Conservation (phyloP, 2,888 invertebrate genomes). For the Rotaria magnacalcarata region DNA sequence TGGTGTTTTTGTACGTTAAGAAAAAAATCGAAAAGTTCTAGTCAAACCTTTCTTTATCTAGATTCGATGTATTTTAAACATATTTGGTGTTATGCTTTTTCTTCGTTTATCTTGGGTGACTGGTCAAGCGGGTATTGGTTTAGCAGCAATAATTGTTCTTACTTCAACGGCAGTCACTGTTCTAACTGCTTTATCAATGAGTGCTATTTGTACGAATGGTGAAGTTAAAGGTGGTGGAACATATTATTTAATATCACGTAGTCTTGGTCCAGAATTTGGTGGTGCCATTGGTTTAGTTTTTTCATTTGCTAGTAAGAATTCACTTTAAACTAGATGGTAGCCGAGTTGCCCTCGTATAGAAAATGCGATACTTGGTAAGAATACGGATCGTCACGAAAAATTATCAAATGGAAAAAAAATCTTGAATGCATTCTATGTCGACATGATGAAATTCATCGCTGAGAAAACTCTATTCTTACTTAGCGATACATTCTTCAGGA, state of each 20-base stretch:
- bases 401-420: too few relatives aligned
- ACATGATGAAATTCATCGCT: too few relatives aligned
- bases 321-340: too few relatives aligned
- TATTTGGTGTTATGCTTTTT: constrained; percentile 98
- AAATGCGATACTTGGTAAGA: too few relatives aligned
- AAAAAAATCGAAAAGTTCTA: too few relatives aligned
- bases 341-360: too few relatives aligned
- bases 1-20: constrained; percentile 66
- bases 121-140: constrained; percentile 82
- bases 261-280: constrained; percentile 91
- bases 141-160: constrained; percentile 58
- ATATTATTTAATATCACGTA: constrained; percentile 91
- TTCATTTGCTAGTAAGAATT: constrained; percentile 69
- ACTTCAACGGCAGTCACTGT: constrained; percentile 64
- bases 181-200: constrained; percentile 90
- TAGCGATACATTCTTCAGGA: too few relatives aligned
- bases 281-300: constrained; percentile 94
- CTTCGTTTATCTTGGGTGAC: constrained; percentile 94
- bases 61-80: constrained; percentile 88
- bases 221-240: constrained; percentile 97
- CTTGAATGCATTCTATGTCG: too few relatives aligned
- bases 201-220: constrained; percentile 95
- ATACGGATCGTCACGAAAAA: too few relatives aligned
- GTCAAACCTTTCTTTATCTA: constrained; percentile 56
- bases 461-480: too few relatives aligned